Percentiles rank a stretch among this genome's conserved stretches.
Evolutionary conservation across 2,888 invertebrate species (phyloP).

Genomic region (Philereme transversata): DNA sequence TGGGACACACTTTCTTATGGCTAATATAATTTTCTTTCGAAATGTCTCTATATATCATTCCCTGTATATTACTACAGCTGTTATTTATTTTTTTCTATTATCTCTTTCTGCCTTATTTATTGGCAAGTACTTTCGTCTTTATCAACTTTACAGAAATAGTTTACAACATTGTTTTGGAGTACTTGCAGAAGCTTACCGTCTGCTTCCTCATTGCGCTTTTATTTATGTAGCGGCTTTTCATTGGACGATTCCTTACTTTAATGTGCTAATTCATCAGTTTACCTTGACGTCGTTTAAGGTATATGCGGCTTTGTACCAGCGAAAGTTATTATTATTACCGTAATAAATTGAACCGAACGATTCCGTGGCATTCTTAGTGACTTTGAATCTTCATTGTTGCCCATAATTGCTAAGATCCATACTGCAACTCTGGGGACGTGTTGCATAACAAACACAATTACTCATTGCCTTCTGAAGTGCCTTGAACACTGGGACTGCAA

Average conservation of each 20-base stretch:
- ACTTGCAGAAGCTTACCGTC: constrained; percentile 35
- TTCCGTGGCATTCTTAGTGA: constrained; percentile 21
- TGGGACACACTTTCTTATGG: no score
- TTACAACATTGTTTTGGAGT: constrained; percentile 43
- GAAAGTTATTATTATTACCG: constrained; percentile 33
- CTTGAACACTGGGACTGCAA: neutral
- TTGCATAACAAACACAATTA: constrained; percentile 30
- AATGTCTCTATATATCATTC: no score
- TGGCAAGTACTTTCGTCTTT: no score
- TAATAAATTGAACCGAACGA: constrained; percentile 26
- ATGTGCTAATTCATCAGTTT: constrained; percentile 39
- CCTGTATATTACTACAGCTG: no score
- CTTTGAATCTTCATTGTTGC: constrained; percentile 30
- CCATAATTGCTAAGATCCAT: constrained; percentile 25
- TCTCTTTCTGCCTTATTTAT: no score
- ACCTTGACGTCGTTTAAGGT: constrained; percentile 32
- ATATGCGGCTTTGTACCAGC: constrained; percentile 30
- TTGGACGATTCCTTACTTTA: constrained; percentile 34
- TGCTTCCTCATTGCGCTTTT: constrained; percentile 39
- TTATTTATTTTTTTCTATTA: no score
- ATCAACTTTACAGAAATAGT: constrained; percentile 37
- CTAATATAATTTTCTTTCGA: no score
- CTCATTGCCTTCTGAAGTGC: constrained; percentile 2
- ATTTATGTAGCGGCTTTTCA: constrained; percentile 35
- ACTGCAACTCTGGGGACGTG: constrained; percentile 20